Base-by-base conservation (phyloP, 1,140 invertebrate genomes). In the Drosophila repleta region DNA sequence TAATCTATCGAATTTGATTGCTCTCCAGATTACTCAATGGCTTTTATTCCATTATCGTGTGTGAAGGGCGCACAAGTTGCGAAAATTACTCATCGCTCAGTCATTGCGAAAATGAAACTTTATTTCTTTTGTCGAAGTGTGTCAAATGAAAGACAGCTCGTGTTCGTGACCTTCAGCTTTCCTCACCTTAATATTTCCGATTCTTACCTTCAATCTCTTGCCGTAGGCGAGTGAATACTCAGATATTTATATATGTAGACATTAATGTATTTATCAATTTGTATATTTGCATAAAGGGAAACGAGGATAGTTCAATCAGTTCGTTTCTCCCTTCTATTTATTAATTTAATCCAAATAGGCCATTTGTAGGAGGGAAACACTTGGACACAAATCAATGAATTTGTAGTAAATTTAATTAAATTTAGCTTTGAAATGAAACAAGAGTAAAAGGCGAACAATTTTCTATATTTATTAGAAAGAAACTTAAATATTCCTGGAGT, bases 371-470 rank as follows among this genome's bases (percentile, higher is more conserved):
- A 1, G 29, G 29, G 8, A 8, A 8, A 29, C 29, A 29, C 29
- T 2, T 10, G 29, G 4, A 10, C 29, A 29, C 29, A 29, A 29
- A 8, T 29, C 29, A 29, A 29, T 10, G 24, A 2, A 4, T 24
- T 24, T 24, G 2, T 3, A 24, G 24, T 24, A 24, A 24, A 24
- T 24, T 24, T 24, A 3, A 11, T 20, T n/a, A 21, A 15, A 41
- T 3, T 35, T 8, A 1, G 13, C 29, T 20, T 48, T 35, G 10
- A 78, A 81, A 77, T 82, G 51, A 46, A 73, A 64, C 52, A 53
- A 24, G 61, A 55, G 32, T 18, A 17, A 37, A 60, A 17, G 68
- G 29, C 17, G 62, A 61, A 15, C n/a, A 17, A 51, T 10, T 6
- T 37, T 72, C 45, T 74, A 76, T 66, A 20, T 39, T 48, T 69